phyloP scores from a whole-genome alignment of 1,140 invertebrate genomes.

The Yoshiicerus persimilis region DNA sequence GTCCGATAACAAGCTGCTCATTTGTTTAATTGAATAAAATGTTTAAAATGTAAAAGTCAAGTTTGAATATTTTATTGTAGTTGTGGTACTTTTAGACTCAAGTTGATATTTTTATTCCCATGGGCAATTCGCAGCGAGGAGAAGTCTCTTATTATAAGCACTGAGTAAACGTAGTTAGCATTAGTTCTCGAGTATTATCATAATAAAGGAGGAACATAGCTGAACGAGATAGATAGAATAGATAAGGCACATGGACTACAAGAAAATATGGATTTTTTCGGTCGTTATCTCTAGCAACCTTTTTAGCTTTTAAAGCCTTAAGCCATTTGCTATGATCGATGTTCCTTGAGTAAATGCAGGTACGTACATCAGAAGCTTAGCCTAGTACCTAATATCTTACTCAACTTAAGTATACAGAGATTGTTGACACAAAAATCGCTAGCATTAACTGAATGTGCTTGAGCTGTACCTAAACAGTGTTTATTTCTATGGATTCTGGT shows the following conservation, averaged over 20 bases:
- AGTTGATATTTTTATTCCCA: background rate
- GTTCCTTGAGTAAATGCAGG: too few relatives aligned
- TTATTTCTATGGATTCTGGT: background rate
- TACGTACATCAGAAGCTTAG: background rate
- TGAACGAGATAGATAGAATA: background rate
- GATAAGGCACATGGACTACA: slow-evolving; percentile 5
- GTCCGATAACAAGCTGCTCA: background rate
- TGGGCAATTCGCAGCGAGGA: background rate
- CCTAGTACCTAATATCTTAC: background rate
- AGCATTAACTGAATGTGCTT: background rate
- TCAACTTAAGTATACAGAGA: background rate
- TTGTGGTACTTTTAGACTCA: background rate
- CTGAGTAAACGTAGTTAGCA: too few relatives aligned
- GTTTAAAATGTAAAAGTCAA: background rate
- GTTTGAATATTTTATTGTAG: slow-evolving; percentile 15
- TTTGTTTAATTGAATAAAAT: slow-evolving; percentile 12
- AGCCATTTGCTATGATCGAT: background rate
- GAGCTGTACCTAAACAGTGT: background rate
- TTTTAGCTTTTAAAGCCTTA: background rate
- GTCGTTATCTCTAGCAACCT: background rate
- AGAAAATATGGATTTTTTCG: slow-evolving; percentile 4
- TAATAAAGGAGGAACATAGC: background rate
- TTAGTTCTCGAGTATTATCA: background rate
- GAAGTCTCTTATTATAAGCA: background rate
- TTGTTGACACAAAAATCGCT: slow-evolving; percentile 4